These are phyloP conservation scores for Rana temporaria DNA, from an alignment of 2,113 vertebrate species.

Conservation along the genomic window DNA sequence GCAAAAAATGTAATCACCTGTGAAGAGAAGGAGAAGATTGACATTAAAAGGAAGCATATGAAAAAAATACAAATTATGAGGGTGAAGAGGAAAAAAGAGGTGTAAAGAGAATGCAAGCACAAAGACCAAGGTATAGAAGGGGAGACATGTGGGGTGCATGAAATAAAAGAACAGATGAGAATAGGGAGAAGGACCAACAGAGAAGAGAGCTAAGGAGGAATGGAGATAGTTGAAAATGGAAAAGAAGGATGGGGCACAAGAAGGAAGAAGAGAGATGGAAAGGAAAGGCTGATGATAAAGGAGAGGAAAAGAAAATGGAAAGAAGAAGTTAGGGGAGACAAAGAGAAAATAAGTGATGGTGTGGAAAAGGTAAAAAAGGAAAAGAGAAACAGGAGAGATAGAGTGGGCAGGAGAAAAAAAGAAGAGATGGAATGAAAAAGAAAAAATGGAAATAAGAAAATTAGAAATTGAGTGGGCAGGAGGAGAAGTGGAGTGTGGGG, in stretches of 20 bases:
- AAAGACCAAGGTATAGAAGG: not conserved
- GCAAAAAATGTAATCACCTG: not conserved
- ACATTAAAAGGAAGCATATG: not conserved
- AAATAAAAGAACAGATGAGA: not conserved
- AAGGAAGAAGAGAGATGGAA: not conserved
- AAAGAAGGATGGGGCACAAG: too few species aligned
- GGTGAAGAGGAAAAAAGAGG: not conserved
- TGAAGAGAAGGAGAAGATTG: not conserved
- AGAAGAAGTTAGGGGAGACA: too few species aligned
- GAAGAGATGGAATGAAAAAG: too few species aligned
- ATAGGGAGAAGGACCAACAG: not conserved
- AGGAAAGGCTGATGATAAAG: too few species aligned
- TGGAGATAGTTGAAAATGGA: not conserved
- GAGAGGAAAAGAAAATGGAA: too few species aligned
- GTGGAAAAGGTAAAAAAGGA: too few species aligned
- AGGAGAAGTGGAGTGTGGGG: not conserved
- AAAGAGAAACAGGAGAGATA: not conserved
- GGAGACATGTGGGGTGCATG: not conserved
- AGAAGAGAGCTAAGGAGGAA: not conserved
- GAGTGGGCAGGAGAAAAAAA: not conserved
- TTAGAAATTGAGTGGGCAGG: not conserved
- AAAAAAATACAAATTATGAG: too few species aligned
- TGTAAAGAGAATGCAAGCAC: not conserved
- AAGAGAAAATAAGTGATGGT: too few species aligned
- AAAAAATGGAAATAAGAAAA: not conserved